A percentile compares a stretch with the other conserved stretches of the same genome.
Evolutionary conservation across 1,140 invertebrate genomes (phyloP).

Genomic region (Adoxophyes honmai): DNA sequence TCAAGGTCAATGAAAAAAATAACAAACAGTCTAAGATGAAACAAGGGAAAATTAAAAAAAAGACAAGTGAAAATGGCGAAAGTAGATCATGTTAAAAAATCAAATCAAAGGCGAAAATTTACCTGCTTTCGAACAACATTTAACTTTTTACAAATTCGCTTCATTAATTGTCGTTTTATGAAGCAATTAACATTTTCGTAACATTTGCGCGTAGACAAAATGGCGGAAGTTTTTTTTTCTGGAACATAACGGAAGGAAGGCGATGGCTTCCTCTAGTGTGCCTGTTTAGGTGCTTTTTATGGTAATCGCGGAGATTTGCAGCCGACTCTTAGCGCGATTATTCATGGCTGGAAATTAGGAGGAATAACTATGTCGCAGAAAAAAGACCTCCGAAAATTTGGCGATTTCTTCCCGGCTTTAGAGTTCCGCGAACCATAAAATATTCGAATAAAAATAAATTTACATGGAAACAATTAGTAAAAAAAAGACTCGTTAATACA

Average conservation of each 20-base stretch:
- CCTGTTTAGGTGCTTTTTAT: conserved; percentile 73
- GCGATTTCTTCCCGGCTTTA: neutral
- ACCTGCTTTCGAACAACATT: conserved; percentile 23
- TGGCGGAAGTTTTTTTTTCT: conserved; percentile 66
- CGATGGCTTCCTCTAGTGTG: conserved; percentile 46
- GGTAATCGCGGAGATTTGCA: conserved; percentile 69
- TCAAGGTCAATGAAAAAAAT: too few species aligned
- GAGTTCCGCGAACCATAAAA: too few species aligned
- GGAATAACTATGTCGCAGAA: conserved; percentile 4
- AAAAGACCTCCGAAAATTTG: conserved; percentile 11
- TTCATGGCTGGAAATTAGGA: conserved; percentile 41
- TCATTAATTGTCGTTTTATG: conserved; percentile 51
- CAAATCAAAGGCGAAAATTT: too few species aligned
- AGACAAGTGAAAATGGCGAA: too few species aligned
- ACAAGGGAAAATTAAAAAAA: too few species aligned
- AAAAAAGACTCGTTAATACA: too few species aligned
- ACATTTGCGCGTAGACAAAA: conserved; percentile 40
- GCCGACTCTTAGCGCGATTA: conserved; percentile 66
- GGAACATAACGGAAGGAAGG: conserved; percentile 72
- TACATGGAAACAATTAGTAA: too few species aligned
- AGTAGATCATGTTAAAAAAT: too few species aligned
- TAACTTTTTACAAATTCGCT: conserved; percentile 41
- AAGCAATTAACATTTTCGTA: conserved; percentile 52
- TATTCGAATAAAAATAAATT: too few species aligned
- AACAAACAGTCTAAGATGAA: too few species aligned